Evolutionary conservation across 2,797 vertebrate species (phyloP).

Genomic region (Ataeniobius toweri): DNA sequence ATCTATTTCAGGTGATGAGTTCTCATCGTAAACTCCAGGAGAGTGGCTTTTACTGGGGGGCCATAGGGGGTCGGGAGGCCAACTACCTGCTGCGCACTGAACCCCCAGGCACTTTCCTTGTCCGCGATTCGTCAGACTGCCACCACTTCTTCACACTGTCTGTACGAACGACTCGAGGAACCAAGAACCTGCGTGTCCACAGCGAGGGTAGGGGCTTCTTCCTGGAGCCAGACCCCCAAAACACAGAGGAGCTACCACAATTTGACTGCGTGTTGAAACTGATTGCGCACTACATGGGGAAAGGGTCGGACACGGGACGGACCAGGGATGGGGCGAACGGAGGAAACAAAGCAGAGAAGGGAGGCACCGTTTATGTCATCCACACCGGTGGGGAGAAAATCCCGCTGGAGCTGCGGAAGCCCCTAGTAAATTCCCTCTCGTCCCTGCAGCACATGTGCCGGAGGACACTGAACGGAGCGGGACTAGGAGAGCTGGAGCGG

Average conservation of each 20-base stretch:
- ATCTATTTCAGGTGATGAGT: conserved; percentile 81
- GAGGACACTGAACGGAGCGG: conserved; percentile 88
- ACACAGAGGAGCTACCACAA: conserved; percentile 87
- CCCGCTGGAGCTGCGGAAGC: conserved; percentile 89
- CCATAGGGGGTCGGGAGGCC: conserved; percentile 91
- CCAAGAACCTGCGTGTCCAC: conserved; percentile 97
- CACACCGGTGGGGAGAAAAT: conserved; percentile 92
- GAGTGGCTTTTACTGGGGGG: conserved; percentile 97
- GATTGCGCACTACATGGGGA: conserved; percentile 94
- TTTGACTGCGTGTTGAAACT: conserved; percentile 97
- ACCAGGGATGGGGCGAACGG: conserved; percentile 56
- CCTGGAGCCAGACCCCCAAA: conserved; percentile 90
- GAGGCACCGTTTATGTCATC: conserved; percentile 89
- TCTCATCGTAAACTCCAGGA: conserved; percentile 93
- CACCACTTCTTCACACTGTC: conserved; percentile 97
- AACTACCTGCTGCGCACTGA: conserved; percentile 89
- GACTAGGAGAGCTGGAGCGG: conserved; percentile 83
- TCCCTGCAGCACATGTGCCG: conserved; percentile 95
- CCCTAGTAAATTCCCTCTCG: conserved; percentile 88
- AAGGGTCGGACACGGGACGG: conserved; percentile 41
- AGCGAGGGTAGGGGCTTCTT: conserved; percentile 92
- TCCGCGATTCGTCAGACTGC: conserved; percentile 96
- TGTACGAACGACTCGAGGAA: conserved; percentile 91
- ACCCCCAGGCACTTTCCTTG: conserved; percentile 92
- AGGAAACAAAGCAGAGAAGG: conserved; percentile 46